phyloP scores from a whole-genome alignment of 2,888 invertebrate species.

The Toxonevra muliebris region DNA sequence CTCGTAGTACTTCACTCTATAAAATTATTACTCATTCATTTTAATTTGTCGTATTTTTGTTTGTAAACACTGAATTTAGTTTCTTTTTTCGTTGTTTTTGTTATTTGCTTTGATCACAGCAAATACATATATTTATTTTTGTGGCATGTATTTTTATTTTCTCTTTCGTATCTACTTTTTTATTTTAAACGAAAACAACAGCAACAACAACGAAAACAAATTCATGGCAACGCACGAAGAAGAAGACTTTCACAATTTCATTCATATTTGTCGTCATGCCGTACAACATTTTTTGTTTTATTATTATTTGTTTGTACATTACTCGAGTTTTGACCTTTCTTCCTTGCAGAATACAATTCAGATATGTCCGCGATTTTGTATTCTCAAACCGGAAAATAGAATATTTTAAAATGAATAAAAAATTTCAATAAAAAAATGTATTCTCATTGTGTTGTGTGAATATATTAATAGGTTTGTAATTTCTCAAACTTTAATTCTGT shows the following conservation, averaged over 20 bases:
- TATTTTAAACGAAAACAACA: not conserved
- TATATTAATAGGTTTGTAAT: too few relatives aligned
- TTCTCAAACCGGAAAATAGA: too few relatives aligned
- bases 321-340: too few relatives aligned
- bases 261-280: not conserved
- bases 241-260: slow-evolving; percentile 4
- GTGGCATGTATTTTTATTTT: not conserved
- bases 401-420: too few relatives aligned
- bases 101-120: not conserved
- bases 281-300: not conserved
- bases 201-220: not conserved
- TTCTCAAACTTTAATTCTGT: too few relatives aligned
- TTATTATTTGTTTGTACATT: too few relatives aligned
- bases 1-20: too few relatives aligned
- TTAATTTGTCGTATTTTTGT: not conserved
- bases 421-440: too few relatives aligned
- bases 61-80: slow-evolving; percentile 9
- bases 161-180: not conserved
- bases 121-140: not conserved
- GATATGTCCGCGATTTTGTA: too few relatives aligned
- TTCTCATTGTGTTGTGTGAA: too few relatives aligned
- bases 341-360: too few relatives aligned
- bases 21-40: slow-evolving; percentile 1
- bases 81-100: not conserved
- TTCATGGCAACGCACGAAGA: not conserved